A percentile compares a stretch with the other conserved stretches of the same genome.
phyloP scores from a whole-genome alignment of 2,797 vertebrate species.

The Crenichthys baileyi region DNA sequence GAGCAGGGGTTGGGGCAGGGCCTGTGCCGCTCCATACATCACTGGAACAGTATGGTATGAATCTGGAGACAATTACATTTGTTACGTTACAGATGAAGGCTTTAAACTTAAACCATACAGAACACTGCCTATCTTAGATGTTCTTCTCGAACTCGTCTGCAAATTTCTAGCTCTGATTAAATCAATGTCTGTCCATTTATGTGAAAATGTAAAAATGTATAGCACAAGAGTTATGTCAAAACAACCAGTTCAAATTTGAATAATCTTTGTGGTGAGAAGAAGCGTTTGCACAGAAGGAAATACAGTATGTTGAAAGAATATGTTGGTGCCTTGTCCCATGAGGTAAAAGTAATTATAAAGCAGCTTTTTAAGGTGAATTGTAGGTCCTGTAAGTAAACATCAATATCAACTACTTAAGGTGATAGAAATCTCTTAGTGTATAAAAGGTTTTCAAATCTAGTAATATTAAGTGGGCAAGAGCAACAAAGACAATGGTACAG shows the following conservation, averaged over 20 bases:
- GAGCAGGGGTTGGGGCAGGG: constrained; percentile 65
- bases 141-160: neutral
- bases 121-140: neutral
- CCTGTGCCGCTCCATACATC: constrained; percentile 88
- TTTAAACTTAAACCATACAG: neutral
- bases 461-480: too few species aligned
- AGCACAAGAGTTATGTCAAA: neutral
- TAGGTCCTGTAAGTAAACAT: neutral
- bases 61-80: constrained; percentile 67
- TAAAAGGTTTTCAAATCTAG: neutral
- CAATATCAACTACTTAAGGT: neutral
- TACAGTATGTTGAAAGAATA: neutral
- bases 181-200: neutral
- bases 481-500: neutral
- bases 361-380: neutral
- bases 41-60: constrained; percentile 89
- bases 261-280: neutral
- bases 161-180: neutral
- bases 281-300: neutral
- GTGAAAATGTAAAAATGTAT: neutral
- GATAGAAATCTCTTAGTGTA: neutral
- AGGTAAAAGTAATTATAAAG: neutral
- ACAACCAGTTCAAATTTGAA: neutral
- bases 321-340: neutral
- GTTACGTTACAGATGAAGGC: constrained; percentile 10